Percentiles rank a stretch among this genome's conserved stretches.
These are phyloP conservation scores for Zenarchopterus dispar DNA, from an alignment of 2,797 vertebrate species.

Conservation along the genomic window DNA sequence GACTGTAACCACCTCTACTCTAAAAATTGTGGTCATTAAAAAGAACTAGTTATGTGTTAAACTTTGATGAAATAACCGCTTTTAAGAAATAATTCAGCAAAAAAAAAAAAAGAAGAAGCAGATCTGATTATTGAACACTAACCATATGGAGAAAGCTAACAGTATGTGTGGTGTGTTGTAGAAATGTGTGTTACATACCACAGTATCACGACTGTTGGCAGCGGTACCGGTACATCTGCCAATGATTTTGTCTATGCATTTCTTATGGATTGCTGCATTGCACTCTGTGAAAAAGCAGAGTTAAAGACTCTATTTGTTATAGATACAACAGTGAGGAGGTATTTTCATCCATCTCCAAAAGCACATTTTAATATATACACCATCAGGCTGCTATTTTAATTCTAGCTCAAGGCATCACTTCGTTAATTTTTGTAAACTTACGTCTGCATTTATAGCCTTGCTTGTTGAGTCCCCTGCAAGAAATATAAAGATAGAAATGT, in stretches of 20 bases:
- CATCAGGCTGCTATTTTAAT: constrained; percentile 6
- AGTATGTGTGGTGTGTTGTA: constrained; percentile 31
- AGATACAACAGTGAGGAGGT: background rate
- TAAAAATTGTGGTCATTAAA: constrained; percentile 25
- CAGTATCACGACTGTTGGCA: constrained; percentile 93
- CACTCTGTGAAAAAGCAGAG: constrained; percentile 88
- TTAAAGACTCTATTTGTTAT: background rate
- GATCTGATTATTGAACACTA: background rate
- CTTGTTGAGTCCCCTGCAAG: constrained; percentile 85
- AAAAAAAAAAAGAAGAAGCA: constrained; percentile 24
- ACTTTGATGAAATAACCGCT: constrained; percentile 3
- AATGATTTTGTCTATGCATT: constrained; percentile 99
- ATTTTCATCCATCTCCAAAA: background rate
- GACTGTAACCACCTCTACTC: constrained; percentile 35
- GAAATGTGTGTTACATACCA: constrained; percentile 74
- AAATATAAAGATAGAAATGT: constrained; percentile 33
- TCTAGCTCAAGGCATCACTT: constrained; percentile 4
- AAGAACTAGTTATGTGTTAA: constrained; percentile 13
- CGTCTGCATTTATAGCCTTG: constrained; percentile 88
- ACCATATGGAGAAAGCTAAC: constrained; percentile 25
- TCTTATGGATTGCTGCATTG: constrained; percentile 99
- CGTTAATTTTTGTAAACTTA: constrained; percentile 61
- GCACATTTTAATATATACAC: background rate
- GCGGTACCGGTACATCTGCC: constrained; percentile 98
- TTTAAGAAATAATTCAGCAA: background rate